These are phyloP conservation scores for Eospalax fontanierii DNA, from an alignment of 2,797 vertebrate species.

Conservation along the genomic window DNA sequence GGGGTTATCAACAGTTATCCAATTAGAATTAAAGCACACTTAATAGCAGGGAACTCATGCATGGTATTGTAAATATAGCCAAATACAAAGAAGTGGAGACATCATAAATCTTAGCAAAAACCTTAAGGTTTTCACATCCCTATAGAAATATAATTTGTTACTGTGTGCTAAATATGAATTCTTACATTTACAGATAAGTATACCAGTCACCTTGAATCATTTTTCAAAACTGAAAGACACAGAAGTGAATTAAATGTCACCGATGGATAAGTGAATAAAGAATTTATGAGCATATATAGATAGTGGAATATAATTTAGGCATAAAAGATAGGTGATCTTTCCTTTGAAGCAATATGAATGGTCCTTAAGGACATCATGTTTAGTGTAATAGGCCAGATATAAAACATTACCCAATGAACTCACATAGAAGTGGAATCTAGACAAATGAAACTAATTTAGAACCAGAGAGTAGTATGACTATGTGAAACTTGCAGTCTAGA, in stretches of 20 bases:
- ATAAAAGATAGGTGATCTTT: not conserved
- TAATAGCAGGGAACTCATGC: no score
- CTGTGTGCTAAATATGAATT: no score
- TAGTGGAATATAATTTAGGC: not conserved
- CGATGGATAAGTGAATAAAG: not conserved
- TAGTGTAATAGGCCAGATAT: not conserved
- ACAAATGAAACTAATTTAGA: not conserved
- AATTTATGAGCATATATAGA: not conserved
- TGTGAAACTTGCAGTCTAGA: not conserved
- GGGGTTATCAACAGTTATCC: no score
- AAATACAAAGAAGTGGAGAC: no score
- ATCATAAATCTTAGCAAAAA: no score
- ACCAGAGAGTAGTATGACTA: not conserved
- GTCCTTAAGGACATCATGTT: not conserved
- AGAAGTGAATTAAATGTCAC: not conserved
- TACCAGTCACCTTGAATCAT: not conserved
- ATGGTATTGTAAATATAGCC: no score
- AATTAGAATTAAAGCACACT: no score
- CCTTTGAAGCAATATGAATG: not conserved
- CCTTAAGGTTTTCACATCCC: no score
- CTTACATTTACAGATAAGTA: no score
- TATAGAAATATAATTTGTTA: no score
- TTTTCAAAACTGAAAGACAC: not conserved
- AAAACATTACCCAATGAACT: not conserved
- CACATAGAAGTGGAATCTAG: not conserved